Conservation (phyloP, 64 coral and sea anemone genomes). For the Stichodactyla helianthus region DNA sequence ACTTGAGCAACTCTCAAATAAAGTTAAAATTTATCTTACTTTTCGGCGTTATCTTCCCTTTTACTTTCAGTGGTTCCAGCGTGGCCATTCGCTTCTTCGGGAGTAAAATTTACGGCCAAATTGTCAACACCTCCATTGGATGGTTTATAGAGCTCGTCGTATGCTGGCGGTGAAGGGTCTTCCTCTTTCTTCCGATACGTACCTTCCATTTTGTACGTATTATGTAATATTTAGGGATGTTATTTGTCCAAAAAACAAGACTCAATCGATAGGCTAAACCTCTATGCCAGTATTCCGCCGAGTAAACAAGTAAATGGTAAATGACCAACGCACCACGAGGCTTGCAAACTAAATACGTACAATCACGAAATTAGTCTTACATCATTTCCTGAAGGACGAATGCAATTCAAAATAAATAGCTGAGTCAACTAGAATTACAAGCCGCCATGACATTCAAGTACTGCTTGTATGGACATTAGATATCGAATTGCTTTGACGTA, state of each 20-base stretch:
- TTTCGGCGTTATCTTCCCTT: neutral
- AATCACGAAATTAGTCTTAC: neutral
- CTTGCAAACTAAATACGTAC: neutral
- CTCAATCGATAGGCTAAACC: neutral
- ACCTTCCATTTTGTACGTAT: slow-evolving; percentile 2
- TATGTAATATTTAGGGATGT: neutral
- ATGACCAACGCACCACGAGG: neutral
- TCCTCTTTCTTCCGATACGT: neutral
- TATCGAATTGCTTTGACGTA: neutral
- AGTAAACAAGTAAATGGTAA: neutral
- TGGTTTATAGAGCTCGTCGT: neutral
- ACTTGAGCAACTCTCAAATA: neutral
- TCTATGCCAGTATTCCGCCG: neutral
- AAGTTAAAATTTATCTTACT: neutral
- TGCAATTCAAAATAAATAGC: neutral
- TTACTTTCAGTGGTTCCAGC: neutral
- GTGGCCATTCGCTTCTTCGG: neutral
- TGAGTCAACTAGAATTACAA: neutral
- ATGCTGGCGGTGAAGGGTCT: neutral
- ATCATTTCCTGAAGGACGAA: neutral
- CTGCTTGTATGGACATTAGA: neutral
- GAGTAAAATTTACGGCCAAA: neutral
- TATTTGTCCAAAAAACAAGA: neutral
- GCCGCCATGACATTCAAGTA: too few species aligned
- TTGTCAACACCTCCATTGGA: slow-evolving; percentile 4